Base-by-base conservation (phyloP, 2,888 invertebrate genomes). In the Drosophila heteroneura region DNA sequence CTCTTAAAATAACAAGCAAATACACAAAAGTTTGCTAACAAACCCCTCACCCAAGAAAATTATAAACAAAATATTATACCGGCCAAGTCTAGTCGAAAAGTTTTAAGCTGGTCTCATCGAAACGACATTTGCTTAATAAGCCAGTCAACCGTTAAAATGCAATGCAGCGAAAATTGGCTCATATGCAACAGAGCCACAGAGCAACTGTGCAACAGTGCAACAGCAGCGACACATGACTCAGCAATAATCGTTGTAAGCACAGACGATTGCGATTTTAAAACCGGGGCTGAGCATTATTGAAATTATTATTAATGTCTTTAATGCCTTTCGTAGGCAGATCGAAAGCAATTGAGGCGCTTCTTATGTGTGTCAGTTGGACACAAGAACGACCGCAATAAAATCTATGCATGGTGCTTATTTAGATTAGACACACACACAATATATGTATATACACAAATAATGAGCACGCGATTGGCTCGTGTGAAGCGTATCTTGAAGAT, bases 1-100 rank as follows among this genome's bases (percentile, higher is more conserved):
- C 90, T 81, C 65, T 85, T 83, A 76, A 89, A 89, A 82, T 57
- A 68, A 74, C 84, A 74, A 84, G 47, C 22, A 84, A 89, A 85
- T 86, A 53, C 5, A 35, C 5, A 26, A 47, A 47, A 56, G 47
- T 28, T 19, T n/a, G 12, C 33, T 6, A 52, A 10, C n/a, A 52
- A 7, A 5, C 3, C n/a, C 0, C 6, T 22, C 41, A 22, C 19
- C 7, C 6, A 28, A 37, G 37, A 28, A 26, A 26, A 14, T 4
- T 5, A 5, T 5, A 41, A n/a, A 41, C n/a, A 41, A 28, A 28
- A 28, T 39, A n/a, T 39, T 4, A 51, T 19, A 6, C 9, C 28
- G 10, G 19, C 16, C 16, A 5, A 30, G 57, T 28, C 12, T 28
- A 26, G 26, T 4, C 39, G 60, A 16, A 7, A 26, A 51, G 64